Percentiles rank a stretch among this genome's conserved stretches.
Conservation (phyloP, 23 tunicate species). For the Botrylloides violaceus region DNA sequence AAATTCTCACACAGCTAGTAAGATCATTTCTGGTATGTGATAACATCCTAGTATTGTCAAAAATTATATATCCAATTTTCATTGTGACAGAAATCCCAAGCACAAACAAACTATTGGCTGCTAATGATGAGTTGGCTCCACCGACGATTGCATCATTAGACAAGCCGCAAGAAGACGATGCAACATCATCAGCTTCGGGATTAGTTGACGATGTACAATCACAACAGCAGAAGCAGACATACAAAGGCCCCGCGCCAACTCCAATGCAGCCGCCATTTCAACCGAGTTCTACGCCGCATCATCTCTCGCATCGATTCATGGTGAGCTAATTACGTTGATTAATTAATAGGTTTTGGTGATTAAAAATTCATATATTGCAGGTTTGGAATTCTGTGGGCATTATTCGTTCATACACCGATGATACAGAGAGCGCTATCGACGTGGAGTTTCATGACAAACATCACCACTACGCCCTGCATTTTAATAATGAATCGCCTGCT, state of each 20-base stretch:
- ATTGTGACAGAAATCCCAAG: conserved; percentile 21
- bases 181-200: conserved; percentile 30
- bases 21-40: no score
- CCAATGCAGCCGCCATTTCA: conserved; percentile 87
- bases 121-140: conserved; percentile 36
- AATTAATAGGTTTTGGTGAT: no score
- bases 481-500: conserved; percentile 41
- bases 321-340: no score
- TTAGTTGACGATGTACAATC: not conserved
- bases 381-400: conserved; percentile 83
- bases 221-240: not conserved
- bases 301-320: conserved; percentile 75
- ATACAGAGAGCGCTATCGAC: conserved; percentile 76
- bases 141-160: conserved; percentile 28
- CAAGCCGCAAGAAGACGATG: conserved; percentile 37
- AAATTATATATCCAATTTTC: not conserved
- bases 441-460: conserved; percentile 88
- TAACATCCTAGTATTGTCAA: no score
- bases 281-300: conserved; percentile 54
- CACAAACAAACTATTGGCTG: conserved; percentile 12
- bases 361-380: no score
- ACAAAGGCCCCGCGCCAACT: conserved; percentile 20
- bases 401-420: conserved; percentile 75
- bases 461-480: conserved; percentile 83
- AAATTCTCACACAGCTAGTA: no score